A percentile compares a stretch with the other conserved stretches of the same genome.
Conservation (phyloP, 2,888 invertebrate species). For the Chromoteleia sp. region DNA sequence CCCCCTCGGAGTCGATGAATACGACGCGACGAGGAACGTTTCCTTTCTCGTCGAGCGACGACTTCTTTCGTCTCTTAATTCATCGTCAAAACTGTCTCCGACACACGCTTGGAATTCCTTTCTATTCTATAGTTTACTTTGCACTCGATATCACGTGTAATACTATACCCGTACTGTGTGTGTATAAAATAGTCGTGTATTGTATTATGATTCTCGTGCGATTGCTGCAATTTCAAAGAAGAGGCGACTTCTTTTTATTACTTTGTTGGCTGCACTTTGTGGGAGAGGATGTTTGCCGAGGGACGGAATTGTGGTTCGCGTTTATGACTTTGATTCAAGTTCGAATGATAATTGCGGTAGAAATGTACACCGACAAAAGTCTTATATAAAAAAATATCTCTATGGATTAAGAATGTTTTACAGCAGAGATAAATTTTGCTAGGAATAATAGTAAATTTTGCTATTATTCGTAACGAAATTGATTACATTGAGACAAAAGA, state of each 20-base stretch:
- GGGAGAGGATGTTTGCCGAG: constrained; percentile 14
- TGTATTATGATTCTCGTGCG: constrained; percentile 48
- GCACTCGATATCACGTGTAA: constrained; percentile 54
- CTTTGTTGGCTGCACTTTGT: constrained; percentile 12
- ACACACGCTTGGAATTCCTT: constrained; percentile 48
- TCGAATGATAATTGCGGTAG: no score
- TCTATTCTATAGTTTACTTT: constrained; percentile 51
- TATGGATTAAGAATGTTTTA: no score
- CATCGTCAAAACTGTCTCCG: constrained; percentile 54
- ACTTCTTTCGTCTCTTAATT: constrained; percentile 39
- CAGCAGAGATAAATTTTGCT: no score
- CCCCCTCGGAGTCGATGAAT: not conserved
- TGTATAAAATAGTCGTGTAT: constrained; percentile 12
- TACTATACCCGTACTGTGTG: constrained; percentile 33
- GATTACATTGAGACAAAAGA: no score
- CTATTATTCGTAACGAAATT: no score
- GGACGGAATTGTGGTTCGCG: not conserved
- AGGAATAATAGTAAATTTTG: no score
- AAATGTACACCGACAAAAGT: no score
- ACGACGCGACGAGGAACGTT: not conserved
- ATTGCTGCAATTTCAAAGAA: constrained; percentile 42
- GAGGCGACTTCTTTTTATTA: constrained; percentile 22
- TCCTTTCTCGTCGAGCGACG: not conserved
- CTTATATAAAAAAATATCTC: no score
- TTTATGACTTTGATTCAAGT: not conserved